Conservation (phyloP, 2,888 invertebrate species). For the Netelia virgata region DNA sequence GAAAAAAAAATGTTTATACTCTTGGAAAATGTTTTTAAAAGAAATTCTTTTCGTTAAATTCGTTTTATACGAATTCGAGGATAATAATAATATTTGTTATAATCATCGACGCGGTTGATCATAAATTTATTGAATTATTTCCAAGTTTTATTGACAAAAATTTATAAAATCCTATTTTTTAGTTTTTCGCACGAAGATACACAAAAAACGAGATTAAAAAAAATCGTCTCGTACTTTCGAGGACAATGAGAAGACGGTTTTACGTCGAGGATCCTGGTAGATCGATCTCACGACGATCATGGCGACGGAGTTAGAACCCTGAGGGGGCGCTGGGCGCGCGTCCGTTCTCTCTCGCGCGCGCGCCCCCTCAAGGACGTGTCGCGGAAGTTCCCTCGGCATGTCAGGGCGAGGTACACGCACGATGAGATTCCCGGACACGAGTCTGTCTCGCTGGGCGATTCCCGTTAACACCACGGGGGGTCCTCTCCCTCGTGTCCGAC, state of each 20-base stretch:
- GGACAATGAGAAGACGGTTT: not conserved
- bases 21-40: no score
- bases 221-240: not conserved
- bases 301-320: constrained; percentile 37
- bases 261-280: constrained; percentile 10
- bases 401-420: constrained; percentile 23
- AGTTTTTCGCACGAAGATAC: no score
- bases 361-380: constrained; percentile 54
- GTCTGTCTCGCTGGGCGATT: constrained; percentile 64
- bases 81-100: no score
- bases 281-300: constrained; percentile 56
- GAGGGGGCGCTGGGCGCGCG: constrained; percentile 6
- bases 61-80: no score
- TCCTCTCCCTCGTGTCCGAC: constrained; percentile 70
- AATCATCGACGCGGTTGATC: no score
- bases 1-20: no score
- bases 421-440: constrained; percentile 30
- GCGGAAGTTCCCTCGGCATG: constrained; percentile 34
- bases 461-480: constrained; percentile 80
- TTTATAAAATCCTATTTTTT: no score
- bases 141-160: no score
- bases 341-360: constrained; percentile 18
- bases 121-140: no score
- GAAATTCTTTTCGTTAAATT: no score
- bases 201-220: not conserved